These are phyloP conservation scores for Andrena minutula DNA, from an alignment of 2,888 invertebrate species.

Conservation along the genomic window DNA sequence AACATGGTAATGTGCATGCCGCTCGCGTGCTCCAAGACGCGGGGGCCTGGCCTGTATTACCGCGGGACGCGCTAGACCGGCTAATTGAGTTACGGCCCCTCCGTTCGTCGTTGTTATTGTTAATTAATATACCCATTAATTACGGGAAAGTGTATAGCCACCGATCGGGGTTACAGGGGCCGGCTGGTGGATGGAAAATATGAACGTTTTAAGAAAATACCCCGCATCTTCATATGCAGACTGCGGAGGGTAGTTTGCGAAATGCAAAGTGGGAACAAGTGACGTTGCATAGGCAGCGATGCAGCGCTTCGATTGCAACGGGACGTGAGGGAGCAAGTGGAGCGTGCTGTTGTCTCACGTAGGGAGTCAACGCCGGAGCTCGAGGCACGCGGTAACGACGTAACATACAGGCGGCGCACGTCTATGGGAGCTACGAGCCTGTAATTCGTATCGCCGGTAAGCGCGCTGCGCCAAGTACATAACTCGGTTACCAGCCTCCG, in stretches of 20 bases:
- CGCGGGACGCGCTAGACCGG: conserved; percentile 13
- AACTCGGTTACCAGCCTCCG: conserved; percentile 64
- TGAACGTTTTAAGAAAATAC: background rate
- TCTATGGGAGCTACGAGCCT: conserved; percentile 61
- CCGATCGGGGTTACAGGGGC: conserved; percentile 4
- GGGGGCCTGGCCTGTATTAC: conserved; percentile 40
- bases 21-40: conserved; percentile 54
- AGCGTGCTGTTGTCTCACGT: conserved; percentile 45
- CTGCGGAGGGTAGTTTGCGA: too few relatives aligned
- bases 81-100: conserved; percentile 66
- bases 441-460: conserved; percentile 70
- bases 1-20: conserved; percentile 64
- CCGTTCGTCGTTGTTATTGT: conserved; percentile 52
- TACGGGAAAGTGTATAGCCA: background rate
- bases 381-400: conserved; percentile 66
- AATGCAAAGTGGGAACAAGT: background rate
- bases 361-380: conserved; percentile 56
- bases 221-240: background rate
- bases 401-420: conserved; percentile 71
- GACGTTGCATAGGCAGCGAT: conserved; percentile 1
- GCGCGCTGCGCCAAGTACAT: conserved; percentile 57
- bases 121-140: conserved; percentile 47
- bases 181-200: background rate
- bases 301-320: conserved; percentile 18
- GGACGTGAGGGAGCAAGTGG: conserved; percentile 9